Base-by-base conservation (phyloP, 2,113 vertebrate genomes). In the Leptobrachium leishanense region DNA sequence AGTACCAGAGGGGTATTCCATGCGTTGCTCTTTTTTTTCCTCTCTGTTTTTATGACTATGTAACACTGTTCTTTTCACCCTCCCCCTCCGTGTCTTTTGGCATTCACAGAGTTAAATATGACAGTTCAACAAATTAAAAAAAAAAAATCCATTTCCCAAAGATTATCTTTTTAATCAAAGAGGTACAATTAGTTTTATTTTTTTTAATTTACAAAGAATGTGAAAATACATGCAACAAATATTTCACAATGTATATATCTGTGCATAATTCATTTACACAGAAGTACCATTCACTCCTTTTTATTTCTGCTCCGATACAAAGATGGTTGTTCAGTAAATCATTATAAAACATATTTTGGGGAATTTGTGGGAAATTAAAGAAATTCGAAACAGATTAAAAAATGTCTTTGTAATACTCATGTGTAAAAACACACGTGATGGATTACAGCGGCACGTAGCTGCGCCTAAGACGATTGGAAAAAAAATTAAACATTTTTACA, bases 401-500 rank as follows among this genome's bases (percentile, higher is more conserved):
- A 12, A 79, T 79, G 62, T 70, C 13, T 3, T 81, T 79, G 68
- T 81, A 81, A 81, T 81, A 68, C 78, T 81, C 72, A 68, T 74
- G 65, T 81, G 71, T 81, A 68, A 81, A 81, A 77, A 77, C 42
- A 42, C 57, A 73, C 50, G 72, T 72, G 72, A 73, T 50, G 55
- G 50, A 67, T 73, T 31, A 31, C 20, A 66, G 73, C 77, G 72
- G 69, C 66, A 79, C 20, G 70, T 74, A 74, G 68, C 77, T 74
- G 70, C 46, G 44, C 12, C 65, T 50, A 10, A 71, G 43, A 50
- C 53, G 68, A 71, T 88, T 84, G 76, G 88, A 88, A 92, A 90
- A 84, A 92, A 92, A 93, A 93, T 92, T 92, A 93, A 90, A 44
- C 81, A 83, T 84, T 50, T 59, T 89, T 85, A 91, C 86, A 2